phyloP scores from a whole-genome alignment of 2,113 vertebrate species.

The Zosterops hypoxanthus region DNA sequence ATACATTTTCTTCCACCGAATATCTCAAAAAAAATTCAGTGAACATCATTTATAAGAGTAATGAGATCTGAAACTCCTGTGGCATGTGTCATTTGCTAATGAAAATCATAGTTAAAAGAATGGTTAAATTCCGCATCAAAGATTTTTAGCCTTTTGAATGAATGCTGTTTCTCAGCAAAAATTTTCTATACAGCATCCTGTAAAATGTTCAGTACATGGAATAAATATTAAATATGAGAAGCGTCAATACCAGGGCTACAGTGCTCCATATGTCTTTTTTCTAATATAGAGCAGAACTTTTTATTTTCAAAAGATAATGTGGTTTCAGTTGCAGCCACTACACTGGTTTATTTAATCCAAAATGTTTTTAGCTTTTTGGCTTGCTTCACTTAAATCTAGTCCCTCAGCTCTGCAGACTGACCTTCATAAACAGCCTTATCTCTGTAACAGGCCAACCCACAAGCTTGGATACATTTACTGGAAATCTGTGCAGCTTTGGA shows the following conservation, averaged over 20 bases:
- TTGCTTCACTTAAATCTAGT: not conserved
- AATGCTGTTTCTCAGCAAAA: not conserved
- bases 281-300: not conserved
- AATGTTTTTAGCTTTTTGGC: not conserved
- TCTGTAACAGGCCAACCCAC: not conserved
- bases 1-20: not conserved
- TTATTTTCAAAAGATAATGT: not conserved
- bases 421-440: slow-evolving; percentile 30
- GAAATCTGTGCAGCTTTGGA: slow-evolving; percentile 16
- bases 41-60: not conserved
- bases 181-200: not conserved
- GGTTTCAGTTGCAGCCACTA: not conserved
- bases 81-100: not conserved
- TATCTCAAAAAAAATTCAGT: not conserved
- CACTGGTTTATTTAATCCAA: not conserved
- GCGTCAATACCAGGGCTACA: not conserved
- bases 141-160: not conserved
- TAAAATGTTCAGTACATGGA: not conserved
- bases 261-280: not conserved
- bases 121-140: not conserved
- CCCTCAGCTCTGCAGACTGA: not conserved
- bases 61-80: not conserved
- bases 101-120: not conserved
- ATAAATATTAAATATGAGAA: not conserved
- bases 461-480: not conserved